These are phyloP conservation scores for Amorpha juglandis DNA, from an alignment of 2,888 invertebrate species.

Conservation along the genomic window DNA sequence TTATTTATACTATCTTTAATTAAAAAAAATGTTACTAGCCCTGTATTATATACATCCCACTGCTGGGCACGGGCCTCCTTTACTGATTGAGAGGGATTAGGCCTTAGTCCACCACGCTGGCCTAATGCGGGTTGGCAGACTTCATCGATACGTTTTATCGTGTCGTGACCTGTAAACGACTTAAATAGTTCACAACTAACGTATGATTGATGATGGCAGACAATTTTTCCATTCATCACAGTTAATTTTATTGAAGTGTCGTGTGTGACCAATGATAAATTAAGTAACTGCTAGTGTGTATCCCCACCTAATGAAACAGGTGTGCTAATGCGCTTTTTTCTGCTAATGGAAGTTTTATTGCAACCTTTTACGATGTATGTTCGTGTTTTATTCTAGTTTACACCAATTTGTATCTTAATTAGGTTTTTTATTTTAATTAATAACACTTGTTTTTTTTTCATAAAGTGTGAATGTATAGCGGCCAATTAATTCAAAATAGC, in stretches of 20 bases:
- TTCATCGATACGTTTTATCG: conserved; percentile 40
- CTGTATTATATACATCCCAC: too few species aligned
- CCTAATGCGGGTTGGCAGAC: too few species aligned
- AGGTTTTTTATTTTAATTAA: too few species aligned
- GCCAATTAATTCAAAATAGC: too few species aligned
- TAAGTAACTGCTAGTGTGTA: conserved; percentile 52
- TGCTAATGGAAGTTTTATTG: conserved; percentile 44
- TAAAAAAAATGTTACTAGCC: too few species aligned
- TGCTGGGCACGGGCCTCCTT: too few species aligned
- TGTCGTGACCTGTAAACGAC: conserved; percentile 46
- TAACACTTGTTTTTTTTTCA: too few species aligned
- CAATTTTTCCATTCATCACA: conserved; percentile 81
- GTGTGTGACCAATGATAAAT: conserved; percentile 63
- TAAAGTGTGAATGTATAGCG: too few species aligned
- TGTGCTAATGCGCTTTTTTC: conserved; percentile 50
- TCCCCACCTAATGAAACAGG: conserved; percentile 54
- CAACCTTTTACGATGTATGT: background rate
- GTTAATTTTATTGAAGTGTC: conserved; percentile 81
- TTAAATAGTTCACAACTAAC: conserved; percentile 58
- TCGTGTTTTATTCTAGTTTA: background rate
- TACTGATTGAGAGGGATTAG: too few species aligned
- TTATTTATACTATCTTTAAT: too few species aligned
- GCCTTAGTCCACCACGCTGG: too few species aligned
- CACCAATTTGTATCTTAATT: background rate
- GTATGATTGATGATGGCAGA: conserved; percentile 76